phyloP scores from a whole-genome alignment of 2,888 invertebrate genomes.

The Ditylenchus weischeri region DNA sequence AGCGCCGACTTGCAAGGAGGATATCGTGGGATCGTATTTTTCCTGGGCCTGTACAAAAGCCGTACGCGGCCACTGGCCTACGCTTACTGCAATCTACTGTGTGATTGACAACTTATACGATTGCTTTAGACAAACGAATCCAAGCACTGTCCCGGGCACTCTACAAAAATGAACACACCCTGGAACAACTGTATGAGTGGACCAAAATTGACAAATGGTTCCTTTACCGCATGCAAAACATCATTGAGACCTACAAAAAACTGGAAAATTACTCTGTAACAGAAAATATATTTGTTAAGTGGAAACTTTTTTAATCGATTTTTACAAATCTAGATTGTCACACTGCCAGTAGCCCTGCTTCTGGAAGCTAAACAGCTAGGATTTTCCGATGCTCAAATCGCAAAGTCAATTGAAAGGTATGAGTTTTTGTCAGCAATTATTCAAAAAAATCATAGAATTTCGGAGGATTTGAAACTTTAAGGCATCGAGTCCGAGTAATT shows the following conservation, averaged over 20 bases:
- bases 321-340: slow-evolving; percentile 10
- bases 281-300: too few species aligned
- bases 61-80: too few species aligned
- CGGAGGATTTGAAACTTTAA: too few species aligned
- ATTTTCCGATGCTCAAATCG: slow-evolving; percentile 95
- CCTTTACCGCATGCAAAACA: slow-evolving; percentile 86
- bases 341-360: slow-evolving; percentile 62
- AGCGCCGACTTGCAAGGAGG: too few species aligned
- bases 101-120: slow-evolving; percentile 50
- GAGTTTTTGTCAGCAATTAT: slow-evolving; percentile 13
- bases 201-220: slow-evolving; percentile 98
- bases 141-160: slow-evolving; percentile 92
- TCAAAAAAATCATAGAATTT: too few species aligned
- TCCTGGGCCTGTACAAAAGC: too few species aligned
- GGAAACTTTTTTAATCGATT: background rate
- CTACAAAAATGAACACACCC: slow-evolving; percentile 55
- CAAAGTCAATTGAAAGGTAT: slow-evolving; percentile 64
- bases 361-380: slow-evolving; percentile 84
- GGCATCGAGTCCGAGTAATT: too few species aligned
- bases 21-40: too few species aligned
- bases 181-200: slow-evolving; percentile 81
- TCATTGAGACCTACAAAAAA: slow-evolving; percentile 67
- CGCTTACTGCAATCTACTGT: background rate
- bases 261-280: slow-evolving; percentile 26
- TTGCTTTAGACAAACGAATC: slow-evolving; percentile 94